These are phyloP conservation scores for Lichenostomus cassidix DNA, from an alignment of 2,113 vertebrate species.

Conservation along the genomic window DNA sequence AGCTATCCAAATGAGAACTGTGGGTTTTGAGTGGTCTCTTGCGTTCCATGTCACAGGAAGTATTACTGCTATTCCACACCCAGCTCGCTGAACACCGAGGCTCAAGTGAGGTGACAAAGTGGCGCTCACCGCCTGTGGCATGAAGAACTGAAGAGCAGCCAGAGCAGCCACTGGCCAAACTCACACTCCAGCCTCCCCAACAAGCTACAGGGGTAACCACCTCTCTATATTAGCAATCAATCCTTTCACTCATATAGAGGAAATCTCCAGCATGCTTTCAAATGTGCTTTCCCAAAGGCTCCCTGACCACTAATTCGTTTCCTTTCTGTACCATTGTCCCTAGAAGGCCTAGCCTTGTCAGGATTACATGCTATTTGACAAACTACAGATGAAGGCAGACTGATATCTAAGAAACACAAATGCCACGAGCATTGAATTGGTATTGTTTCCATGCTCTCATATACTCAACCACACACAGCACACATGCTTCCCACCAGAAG, in stretches of 20 bases:
- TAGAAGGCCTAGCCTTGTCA: not conserved
- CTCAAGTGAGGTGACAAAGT: not conserved
- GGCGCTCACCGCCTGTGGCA: not conserved
- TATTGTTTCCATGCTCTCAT: not conserved
- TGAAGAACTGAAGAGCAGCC: not conserved
- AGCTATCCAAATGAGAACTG: not conserved
- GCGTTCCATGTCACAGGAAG: not conserved
- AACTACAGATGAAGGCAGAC: not conserved
- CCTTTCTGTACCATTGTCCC: not conserved
- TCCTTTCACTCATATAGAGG: not conserved
- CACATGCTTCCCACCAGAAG: not conserved
- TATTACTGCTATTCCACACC: not conserved
- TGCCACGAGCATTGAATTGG: not conserved
- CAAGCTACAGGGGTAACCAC: not conserved
- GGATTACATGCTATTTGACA: not conserved
- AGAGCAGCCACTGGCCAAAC: not conserved
- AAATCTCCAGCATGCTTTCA: not conserved
- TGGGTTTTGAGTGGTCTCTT: not conserved
- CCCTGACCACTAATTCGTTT: rapidly evolving
- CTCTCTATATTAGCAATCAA: not conserved
- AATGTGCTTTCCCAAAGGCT: not conserved
- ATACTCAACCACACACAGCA: not conserved
- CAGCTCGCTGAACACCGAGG: not conserved
- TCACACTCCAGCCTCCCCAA: rapidly evolving
- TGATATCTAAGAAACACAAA: not conserved